Evolutionary conservation across 2,113 vertebrate species (phyloP).

Genomic region (Sterna hirundo): DNA sequence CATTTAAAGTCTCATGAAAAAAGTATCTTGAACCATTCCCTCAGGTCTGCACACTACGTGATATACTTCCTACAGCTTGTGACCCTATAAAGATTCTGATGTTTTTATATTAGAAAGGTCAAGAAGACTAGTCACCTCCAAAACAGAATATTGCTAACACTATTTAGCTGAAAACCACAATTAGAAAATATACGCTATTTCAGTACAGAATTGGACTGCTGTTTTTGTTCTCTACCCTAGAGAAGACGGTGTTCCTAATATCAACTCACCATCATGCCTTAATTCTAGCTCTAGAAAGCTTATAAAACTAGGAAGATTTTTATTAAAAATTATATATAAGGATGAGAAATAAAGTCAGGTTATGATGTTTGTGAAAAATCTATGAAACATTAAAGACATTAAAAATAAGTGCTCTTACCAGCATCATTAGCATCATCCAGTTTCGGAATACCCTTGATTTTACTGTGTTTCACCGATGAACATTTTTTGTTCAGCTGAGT

Average conservation of each 20-base stretch:
- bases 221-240: not conserved
- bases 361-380: not conserved
- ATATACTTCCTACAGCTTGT: not conserved
- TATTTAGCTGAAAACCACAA: not conserved
- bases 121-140: not conserved
- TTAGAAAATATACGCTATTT: not conserved
- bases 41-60: not conserved
- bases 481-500: slow-evolving; percentile 98
- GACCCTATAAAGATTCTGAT: not conserved
- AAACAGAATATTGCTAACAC: not conserved
- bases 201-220: not conserved
- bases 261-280: not conserved
- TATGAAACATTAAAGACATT: not conserved
- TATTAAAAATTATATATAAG: not conserved
- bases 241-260: not conserved
- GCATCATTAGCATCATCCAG: slow-evolving; percentile 98
- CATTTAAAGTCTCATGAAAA: not conserved
- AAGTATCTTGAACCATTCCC: not conserved
- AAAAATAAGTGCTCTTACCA: slow-evolving; percentile 77
- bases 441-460: slow-evolving; percentile 99
- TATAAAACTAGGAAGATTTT: not conserved
- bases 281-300: not conserved
- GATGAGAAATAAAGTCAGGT: not conserved
- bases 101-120: not conserved
- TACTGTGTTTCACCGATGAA: slow-evolving; percentile 97